A percentile compares a stretch with the other conserved stretches of the same genome.
phyloP scores from a whole-genome alignment of 2,113 vertebrate species.

The Chascanopsetta lugubris region DNA sequence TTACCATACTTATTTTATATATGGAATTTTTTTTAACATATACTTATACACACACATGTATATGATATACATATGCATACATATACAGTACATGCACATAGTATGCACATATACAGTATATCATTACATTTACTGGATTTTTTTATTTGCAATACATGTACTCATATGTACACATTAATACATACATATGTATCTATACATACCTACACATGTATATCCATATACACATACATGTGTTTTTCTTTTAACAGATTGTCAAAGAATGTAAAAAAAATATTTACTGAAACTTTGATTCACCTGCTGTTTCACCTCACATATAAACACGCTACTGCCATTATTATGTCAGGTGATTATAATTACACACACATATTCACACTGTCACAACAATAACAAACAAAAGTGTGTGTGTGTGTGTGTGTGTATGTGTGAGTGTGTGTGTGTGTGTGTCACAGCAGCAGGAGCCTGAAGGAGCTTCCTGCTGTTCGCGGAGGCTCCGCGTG shows the following conservation, averaged over 20 bases:
- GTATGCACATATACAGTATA: background rate
- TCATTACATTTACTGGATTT: no score
- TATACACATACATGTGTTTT: background rate
- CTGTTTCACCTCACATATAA: conserved; percentile 19
- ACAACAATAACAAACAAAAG: no score
- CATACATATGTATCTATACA: background rate
- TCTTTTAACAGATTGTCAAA: background rate
- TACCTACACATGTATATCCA: background rate
- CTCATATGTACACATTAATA: background rate
- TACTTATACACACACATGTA: background rate
- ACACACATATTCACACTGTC: no score
- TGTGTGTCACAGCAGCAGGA: conserved; percentile 8
- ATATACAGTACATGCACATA: background rate
- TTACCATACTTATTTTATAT: no score
- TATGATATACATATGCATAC: background rate
- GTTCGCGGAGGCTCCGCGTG: conserved; percentile 48
- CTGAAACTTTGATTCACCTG: conserved; percentile 54
- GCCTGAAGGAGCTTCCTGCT: background rate
- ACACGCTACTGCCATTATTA: no score
- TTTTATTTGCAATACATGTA: no score
- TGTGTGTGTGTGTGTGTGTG: no score
- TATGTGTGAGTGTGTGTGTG: no score
- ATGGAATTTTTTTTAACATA: no score
- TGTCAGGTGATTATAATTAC: no score
- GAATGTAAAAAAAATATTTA: background rate